Base-by-base conservation (phyloP, 1,140 invertebrate genomes). In the Drosophila rhopaloa region DNA sequence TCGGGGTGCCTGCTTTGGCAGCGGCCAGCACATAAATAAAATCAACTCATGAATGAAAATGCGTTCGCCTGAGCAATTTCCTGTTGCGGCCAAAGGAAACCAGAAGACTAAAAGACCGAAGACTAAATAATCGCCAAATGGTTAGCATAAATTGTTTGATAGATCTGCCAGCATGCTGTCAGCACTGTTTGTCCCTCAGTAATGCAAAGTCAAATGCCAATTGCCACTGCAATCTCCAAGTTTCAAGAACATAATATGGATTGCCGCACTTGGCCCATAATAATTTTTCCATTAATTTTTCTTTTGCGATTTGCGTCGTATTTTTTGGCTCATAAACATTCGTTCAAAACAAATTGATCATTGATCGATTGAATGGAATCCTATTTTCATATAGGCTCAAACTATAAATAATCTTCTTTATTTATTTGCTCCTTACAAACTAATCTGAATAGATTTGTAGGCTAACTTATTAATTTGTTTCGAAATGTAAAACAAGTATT, bases 41-140 rank as follows among this genome's bases (percentile, higher is more conserved):
- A 86, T 86, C 84, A 89, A 86, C 61, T 86, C 83, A 86, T 86
- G 83, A 86, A 86, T 86, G 83, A 86, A 86, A 86, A 86, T 83
- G 83, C 83, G 84, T 86, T 86, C 76, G 84, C 79, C 83, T 86
- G 58, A 89, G 78, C 82, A 76, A 86, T 82, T 85, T 85, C 82
- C 82, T 82, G 77, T 63, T 85, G 81, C 79, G 68, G 19, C 53
- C 47, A 32, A 27, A 9, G 37, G 43, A 44, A 61, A 38, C 24
- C 47, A 10, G 13, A 16, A 63, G 16, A 16, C 16, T 16, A 16
- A 16, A 16, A 16, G 61, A 47, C 37, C 38, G 11, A 24, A 37
- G 5, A 8, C 29, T 47, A 35, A 65, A 51, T 47, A 48, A 61
- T 55, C 48, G 68, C 60, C 85, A 81, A 86, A 63, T 63, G 70